Conservation (phyloP, 2,888 invertebrate genomes). For the Archaeoteleia sp. region DNA sequence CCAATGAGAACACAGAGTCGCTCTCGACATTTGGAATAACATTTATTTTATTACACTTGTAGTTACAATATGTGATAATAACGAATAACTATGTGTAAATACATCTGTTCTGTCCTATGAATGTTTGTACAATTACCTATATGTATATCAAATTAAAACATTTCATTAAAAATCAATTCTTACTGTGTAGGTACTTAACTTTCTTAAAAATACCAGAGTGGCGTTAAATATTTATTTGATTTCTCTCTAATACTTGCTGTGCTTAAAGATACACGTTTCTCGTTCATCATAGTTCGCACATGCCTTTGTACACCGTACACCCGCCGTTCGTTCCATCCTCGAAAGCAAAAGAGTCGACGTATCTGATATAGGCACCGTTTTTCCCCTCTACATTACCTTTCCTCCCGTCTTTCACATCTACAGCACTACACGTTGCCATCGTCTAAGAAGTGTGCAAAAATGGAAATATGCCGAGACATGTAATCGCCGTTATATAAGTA, state of each 20-base stretch:
- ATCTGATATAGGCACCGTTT: too few species aligned
- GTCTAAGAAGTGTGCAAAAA: too few species aligned
- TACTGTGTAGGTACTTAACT: constrained; percentile 25
- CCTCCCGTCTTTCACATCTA: too few species aligned
- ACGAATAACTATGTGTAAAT: constrained; percentile 65
- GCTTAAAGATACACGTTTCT: constrained; percentile 25
- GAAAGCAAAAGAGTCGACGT: too few species aligned
- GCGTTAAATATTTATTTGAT: constrained; percentile 45
- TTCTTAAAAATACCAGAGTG: constrained; percentile 47
- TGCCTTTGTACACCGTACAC: constrained; percentile 49
- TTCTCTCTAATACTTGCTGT: constrained; percentile 52
- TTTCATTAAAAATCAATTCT: constrained; percentile 50
- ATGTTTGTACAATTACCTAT: constrained; percentile 68
- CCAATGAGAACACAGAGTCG: too few species aligned
- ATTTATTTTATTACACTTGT: constrained; percentile 64
- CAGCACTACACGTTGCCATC: too few species aligned
- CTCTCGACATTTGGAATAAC: constrained; percentile 28
- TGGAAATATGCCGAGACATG: too few species aligned
- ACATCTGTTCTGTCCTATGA: constrained; percentile 64
- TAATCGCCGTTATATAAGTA: too few species aligned
- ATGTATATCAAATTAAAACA: constrained; percentile 64
- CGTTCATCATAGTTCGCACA: constrained; percentile 18
- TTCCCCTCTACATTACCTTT: too few species aligned
- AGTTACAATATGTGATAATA: constrained; percentile 58
- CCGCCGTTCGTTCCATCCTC: background rate